Evolutionary conservation across 2,888 invertebrate species (phyloP).

Genomic region (Hypomecis atomaria): DNA sequence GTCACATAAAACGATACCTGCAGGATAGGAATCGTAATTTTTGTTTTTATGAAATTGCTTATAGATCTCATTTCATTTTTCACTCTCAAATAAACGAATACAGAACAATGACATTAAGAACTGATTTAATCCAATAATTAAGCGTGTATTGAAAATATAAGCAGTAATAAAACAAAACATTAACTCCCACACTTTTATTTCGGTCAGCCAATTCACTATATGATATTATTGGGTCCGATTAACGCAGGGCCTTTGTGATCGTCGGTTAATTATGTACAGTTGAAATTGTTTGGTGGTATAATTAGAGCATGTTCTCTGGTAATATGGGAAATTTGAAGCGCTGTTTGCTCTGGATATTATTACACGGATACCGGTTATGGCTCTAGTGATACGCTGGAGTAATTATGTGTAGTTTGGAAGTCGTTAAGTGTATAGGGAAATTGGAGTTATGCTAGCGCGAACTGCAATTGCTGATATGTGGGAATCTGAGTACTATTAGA

Average conservation of each 20-base stretch:
- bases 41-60: too few species aligned
- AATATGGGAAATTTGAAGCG: constrained; percentile 29
- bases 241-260: constrained; percentile 56
- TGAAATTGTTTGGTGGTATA: constrained; percentile 36
- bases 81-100: too few species aligned
- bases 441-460: constrained; percentile 19
- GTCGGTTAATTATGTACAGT: constrained; percentile 54
- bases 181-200: constrained; percentile 36
- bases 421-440: constrained; percentile 7
- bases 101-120: too few species aligned
- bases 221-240: constrained; percentile 55
- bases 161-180: constrained; percentile 6
- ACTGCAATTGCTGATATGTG: too few species aligned
- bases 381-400: constrained; percentile 1
- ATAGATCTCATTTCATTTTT: too few species aligned
- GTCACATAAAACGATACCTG: too few species aligned
- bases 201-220: constrained; percentile 55
- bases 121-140: too few species aligned
- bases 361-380: constrained; percentile 12
- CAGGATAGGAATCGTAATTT: too few species aligned
- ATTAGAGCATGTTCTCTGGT: constrained; percentile 33
- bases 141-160: neutral
- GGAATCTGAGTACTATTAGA: too few species aligned
- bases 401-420: constrained; percentile 10
- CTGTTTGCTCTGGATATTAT: constrained; percentile 26